These are phyloP conservation scores for Carduelis carduelis DNA, from an alignment of 2,797 vertebrate genomes.

Conservation along the genomic window DNA sequence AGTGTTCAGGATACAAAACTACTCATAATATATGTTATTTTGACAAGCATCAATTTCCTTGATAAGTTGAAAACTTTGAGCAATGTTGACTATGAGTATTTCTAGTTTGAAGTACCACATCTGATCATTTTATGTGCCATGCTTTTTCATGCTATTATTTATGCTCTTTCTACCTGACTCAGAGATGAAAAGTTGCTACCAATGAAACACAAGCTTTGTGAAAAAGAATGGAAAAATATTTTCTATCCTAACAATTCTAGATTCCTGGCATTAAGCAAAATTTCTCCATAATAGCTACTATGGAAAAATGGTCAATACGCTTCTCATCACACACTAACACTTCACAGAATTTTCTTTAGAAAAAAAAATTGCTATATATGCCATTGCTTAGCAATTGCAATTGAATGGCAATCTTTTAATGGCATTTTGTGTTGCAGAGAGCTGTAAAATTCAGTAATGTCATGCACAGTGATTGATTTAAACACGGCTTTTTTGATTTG, in stretches of 20 bases:
- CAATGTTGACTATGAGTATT: not conserved
- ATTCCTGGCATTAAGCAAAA: not conserved
- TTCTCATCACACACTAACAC: not conserved
- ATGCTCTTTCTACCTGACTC: not conserved
- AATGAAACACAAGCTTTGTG: not conserved
- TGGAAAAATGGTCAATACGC: rapidly evolving
- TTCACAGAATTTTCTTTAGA: not conserved
- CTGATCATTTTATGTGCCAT: not conserved
- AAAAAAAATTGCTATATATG: not conserved
- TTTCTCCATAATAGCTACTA: not conserved
- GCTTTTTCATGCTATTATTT: not conserved
- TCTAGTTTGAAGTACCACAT: not conserved
- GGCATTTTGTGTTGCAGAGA: not conserved
- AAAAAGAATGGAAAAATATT: not conserved
- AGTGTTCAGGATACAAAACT: not conserved
- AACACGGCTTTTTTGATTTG: not conserved
- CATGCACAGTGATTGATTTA: not conserved
- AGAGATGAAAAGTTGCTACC: not conserved
- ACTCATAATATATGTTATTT: not conserved
- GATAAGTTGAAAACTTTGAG: not conserved
- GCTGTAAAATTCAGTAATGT: not conserved
- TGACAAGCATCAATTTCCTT: not conserved
- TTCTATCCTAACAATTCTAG: not conserved
- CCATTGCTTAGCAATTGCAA: not conserved
- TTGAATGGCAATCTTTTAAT: not conserved